These are phyloP conservation scores for Drosophila ustulata DNA, from an alignment of 2,888 invertebrate genomes.

Conservation along the genomic window DNA sequence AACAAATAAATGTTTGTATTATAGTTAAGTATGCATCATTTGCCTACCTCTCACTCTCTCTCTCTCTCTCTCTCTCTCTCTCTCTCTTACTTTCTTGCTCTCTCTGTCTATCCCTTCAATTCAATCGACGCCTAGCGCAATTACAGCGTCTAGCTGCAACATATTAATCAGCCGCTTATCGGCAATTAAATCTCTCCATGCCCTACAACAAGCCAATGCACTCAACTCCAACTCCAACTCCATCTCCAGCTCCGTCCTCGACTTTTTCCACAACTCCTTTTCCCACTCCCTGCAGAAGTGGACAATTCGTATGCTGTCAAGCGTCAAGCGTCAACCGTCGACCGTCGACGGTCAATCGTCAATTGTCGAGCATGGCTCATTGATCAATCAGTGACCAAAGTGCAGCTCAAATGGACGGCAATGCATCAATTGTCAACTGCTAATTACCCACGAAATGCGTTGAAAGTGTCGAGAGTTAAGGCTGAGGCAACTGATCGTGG, in stretches of 20 bases:
- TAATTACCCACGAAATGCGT: constrained; percentile 59
- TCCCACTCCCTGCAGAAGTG: constrained; percentile 12
- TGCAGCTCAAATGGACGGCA: constrained; percentile 47
- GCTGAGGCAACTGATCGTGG: constrained; percentile 14
- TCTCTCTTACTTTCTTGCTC: neutral
- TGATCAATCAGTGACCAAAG: constrained; percentile 28
- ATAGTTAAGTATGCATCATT: constrained; percentile 35
- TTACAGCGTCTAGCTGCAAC: constrained; percentile 47
- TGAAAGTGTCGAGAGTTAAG: constrained; percentile 59
- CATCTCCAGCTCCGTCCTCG: constrained; percentile 13
- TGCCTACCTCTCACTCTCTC: neutral
- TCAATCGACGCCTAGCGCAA: constrained; percentile 36
- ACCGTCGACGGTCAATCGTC: constrained; percentile 21
- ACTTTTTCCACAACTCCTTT: neutral
- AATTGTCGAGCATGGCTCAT: constrained; percentile 17
- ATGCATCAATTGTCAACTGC: constrained; percentile 60
- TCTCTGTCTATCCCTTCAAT: neutral
- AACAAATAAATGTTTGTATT: constrained; percentile 55
- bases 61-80: neutral
- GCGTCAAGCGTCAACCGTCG: constrained; percentile 8
- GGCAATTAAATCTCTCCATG: constrained; percentile 39
- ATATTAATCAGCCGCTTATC: constrained; percentile 72
- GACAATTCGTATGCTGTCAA: constrained; percentile 46
- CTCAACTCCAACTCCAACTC: constrained; percentile 15
- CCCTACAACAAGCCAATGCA: constrained; percentile 48